These are phyloP conservation scores for Meriones unguiculatus DNA, from an alignment of 2,113 vertebrate species.

Conservation along the genomic window DNA sequence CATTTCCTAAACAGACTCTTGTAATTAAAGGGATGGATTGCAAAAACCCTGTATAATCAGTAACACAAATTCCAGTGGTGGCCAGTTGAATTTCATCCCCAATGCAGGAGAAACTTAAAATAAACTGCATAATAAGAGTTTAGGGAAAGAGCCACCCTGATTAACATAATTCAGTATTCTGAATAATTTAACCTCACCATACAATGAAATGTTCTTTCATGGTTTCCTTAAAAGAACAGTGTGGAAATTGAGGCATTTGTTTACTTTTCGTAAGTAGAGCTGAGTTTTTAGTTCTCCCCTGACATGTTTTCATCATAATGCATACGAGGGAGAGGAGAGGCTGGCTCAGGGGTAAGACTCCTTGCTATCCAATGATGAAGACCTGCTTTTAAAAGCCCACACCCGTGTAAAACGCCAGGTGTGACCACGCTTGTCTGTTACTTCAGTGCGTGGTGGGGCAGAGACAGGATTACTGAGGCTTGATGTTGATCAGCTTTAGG, in stretches of 20 bases:
- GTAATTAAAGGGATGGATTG: not conserved
- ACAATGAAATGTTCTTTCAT: not conserved
- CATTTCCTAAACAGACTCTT: not conserved
- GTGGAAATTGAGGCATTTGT: not conserved
- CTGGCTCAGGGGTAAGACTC: not conserved
- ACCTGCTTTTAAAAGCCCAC: too few species aligned
- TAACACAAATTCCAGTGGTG: not conserved
- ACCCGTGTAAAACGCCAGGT: too few species aligned
- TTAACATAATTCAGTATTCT: not conserved
- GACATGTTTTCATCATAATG: not conserved
- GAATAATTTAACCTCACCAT: not conserved
- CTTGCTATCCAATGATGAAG: not conserved
- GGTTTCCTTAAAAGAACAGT: slow-evolving; percentile 26
- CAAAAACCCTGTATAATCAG: not conserved
- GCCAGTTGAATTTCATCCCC: not conserved
- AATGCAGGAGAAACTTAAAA: not conserved
- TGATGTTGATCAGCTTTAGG: too few species aligned
- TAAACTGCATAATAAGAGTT: not conserved
- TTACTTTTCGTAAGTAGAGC: not conserved
- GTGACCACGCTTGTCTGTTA: not conserved
- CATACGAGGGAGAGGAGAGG: too few species aligned
- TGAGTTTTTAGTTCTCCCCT: not conserved
- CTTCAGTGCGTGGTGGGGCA: not conserved
- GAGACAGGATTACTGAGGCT: not conserved
- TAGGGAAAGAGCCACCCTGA: too few species aligned